These are phyloP conservation scores for Triops cancriformis DNA, from an alignment of 1,140 invertebrate species.

Conservation along the genomic window DNA sequence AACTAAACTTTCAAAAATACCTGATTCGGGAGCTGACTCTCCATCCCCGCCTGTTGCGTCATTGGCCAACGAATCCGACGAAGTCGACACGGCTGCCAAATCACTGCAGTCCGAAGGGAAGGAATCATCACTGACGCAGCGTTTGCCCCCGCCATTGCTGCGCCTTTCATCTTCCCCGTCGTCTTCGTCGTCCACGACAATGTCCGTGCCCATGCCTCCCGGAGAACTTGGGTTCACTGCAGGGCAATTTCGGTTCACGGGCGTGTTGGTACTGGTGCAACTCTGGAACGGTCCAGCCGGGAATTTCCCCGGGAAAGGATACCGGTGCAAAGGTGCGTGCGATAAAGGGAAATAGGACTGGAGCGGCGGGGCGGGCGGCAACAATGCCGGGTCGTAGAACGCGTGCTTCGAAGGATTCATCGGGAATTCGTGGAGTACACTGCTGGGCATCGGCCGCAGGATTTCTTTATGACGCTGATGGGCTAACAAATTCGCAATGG, in stretches of 20 bases:
- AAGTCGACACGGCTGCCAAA: not conserved
- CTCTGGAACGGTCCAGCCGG: not conserved
- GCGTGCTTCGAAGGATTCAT: not conserved
- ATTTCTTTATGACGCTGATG: not conserved
- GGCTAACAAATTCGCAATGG: not conserved
- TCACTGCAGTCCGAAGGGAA: constrained; percentile 2
- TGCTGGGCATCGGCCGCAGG: not conserved
- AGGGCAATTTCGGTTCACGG: not conserved
- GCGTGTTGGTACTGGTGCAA: not conserved
- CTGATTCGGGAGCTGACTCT: not conserved
- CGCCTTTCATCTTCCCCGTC: not conserved
- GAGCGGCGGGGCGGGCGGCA: not conserved
- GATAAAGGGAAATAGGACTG: not conserved
- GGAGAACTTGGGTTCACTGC: not conserved
- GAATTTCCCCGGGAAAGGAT: not conserved
- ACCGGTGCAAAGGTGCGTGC: not conserved
- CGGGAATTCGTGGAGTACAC: not conserved
- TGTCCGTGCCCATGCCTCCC: not conserved
- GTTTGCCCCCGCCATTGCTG: not conserved
- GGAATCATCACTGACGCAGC: not conserved
- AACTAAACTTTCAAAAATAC: not conserved
- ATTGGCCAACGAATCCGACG: not conserved
- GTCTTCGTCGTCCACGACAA: not conserved
- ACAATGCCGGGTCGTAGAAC: not conserved
- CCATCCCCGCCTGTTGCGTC: not conserved